Conservation (phyloP, 2,797 vertebrate species). For the Setipinna tenuifilis region DNA sequence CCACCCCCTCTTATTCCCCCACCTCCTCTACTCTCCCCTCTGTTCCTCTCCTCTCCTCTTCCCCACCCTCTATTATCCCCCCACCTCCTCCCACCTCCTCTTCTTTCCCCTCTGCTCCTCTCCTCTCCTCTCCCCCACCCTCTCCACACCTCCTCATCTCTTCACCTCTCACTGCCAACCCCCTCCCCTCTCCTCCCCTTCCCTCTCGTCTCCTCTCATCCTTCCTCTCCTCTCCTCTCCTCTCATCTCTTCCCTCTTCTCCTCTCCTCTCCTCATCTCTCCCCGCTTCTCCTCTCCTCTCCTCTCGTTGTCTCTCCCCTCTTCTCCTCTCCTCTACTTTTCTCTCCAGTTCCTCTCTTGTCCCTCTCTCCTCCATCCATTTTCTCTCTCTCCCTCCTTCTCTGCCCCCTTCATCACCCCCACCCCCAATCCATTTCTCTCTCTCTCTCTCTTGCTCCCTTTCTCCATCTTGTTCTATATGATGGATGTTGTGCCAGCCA, state of each 20-base stretch:
- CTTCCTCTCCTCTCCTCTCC: too few species aligned
- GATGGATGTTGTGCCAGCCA: not conserved
- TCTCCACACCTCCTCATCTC: too few species aligned
- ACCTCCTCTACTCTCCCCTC: conserved; percentile 1
- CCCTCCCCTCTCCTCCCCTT: too few species aligned
- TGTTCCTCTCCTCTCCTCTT: not conserved
- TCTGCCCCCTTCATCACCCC: not conserved
- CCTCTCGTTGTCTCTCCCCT: too few species aligned
- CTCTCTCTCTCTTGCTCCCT: conserved; percentile 26
- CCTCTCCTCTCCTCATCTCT: too few species aligned
- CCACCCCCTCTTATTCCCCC: not conserved
- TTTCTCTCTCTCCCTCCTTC: conserved; percentile 21
- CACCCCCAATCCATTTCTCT: not conserved
- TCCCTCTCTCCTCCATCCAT: not conserved
- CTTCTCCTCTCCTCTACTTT: too few species aligned
- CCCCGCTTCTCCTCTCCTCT: too few species aligned
- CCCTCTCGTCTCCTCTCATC: too few species aligned
- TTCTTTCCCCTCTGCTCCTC: not conserved
- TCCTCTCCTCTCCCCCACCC: conserved; percentile 26
- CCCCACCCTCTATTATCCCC: not conserved
- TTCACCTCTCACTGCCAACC: too few species aligned
- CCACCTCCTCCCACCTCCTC: not conserved
- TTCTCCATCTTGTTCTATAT: not conserved
- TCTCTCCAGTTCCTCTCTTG: too few species aligned
- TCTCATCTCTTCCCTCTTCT: too few species aligned